phyloP scores from a whole-genome alignment of 2,113 vertebrate species.

The Pyrgilauda ruficollis region DNA sequence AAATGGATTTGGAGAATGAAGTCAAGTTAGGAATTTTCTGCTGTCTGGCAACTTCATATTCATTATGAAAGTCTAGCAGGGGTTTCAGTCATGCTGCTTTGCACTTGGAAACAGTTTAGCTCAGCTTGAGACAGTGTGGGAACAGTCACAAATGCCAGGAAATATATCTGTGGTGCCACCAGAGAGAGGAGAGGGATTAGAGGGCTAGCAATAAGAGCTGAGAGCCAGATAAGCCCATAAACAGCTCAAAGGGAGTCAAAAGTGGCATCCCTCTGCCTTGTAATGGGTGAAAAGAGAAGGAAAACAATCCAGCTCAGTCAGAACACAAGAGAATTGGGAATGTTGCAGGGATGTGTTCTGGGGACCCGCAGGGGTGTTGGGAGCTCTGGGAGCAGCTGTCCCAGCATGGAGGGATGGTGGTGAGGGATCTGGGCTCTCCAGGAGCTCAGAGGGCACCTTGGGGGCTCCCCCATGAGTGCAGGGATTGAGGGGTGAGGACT shows the following conservation, averaged over 20 bases:
- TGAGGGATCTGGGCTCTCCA: rapidly evolving
- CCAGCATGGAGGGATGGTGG: neutral
- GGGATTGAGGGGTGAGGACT: neutral
- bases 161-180: neutral
- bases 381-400: neutral
- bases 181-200: neutral
- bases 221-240: neutral
- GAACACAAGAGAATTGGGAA: neutral
- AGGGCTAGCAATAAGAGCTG: neutral
- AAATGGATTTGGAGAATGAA: neutral
- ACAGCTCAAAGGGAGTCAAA: neutral
- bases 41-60: neutral
- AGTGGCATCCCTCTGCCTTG: neutral
- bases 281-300: neutral
- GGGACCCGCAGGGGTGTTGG: neutral
- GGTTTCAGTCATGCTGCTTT: neutral
- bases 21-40: constrained; percentile 4
- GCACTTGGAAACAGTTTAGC: constrained; percentile 1
- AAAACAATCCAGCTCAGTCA: neutral
- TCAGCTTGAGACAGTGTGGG: neutral
- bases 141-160: neutral
- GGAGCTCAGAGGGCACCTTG: rapidly evolving
- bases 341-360: neutral
- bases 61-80: neutral
- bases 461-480: neutral